These are phyloP conservation scores for Muntiacus reevesi DNA, from an alignment of 2,113 vertebrate species.

Conservation along the genomic window DNA sequence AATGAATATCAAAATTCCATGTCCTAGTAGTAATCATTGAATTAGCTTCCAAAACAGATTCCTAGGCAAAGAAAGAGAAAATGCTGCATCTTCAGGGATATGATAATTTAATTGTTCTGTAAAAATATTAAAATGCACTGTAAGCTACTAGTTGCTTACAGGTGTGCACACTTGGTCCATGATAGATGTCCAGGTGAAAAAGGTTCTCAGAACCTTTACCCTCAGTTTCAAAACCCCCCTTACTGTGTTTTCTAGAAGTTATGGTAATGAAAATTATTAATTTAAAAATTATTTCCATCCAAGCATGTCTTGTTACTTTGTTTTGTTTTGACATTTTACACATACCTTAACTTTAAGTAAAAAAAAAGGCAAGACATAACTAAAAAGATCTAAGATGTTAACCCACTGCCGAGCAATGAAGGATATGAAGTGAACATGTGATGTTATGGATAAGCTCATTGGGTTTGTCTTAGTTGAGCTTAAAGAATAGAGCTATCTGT, in stretches of 20 bases:
- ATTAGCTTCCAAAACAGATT: constrained; percentile 77
- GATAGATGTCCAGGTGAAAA: not conserved
- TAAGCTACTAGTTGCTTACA: constrained; percentile 25
- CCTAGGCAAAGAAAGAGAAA: constrained; percentile 62
- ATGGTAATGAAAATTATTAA: not conserved
- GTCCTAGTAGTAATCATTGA: constrained; percentile 76
- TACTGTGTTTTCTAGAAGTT: not conserved
- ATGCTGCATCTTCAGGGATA: constrained; percentile 53
- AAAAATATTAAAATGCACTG: constrained; percentile 28
- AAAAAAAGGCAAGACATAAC: not conserved
- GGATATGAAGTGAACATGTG: not conserved
- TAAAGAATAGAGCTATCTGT: not conserved
- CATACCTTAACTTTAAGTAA: not conserved
- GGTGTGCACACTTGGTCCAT: not conserved
- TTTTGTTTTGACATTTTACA: not conserved
- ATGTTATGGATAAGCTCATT: not conserved
- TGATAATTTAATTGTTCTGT: constrained; percentile 48
- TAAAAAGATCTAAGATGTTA: not conserved
- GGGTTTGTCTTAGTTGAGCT: not conserved
- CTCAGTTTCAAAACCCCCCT: not conserved
- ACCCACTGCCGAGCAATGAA: not conserved
- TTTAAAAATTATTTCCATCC: not conserved
- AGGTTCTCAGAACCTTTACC: not conserved
- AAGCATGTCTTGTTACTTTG: not conserved
- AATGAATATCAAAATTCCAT: constrained; percentile 84